Evolutionary conservation across 2,888 invertebrate species (phyloP), one percentile per base, ranked within the genome.

Genomic region (Calameuta filiformis): DNA sequence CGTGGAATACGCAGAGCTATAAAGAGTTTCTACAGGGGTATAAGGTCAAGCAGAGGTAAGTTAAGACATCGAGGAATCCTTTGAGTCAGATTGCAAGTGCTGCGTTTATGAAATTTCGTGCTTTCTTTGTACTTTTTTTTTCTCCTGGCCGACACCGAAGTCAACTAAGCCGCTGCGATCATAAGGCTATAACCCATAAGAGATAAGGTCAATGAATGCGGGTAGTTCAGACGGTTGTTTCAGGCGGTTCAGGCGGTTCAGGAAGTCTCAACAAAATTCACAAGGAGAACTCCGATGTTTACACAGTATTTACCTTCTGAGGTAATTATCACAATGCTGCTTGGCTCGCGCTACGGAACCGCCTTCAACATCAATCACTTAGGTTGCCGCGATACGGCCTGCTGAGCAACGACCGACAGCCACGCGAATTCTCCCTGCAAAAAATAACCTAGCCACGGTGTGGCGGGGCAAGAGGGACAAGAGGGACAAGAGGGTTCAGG

Each of bases 311-410:
- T 82, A 83, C 79, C 35, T 69, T 75, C 73, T 76, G 77, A 75
- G 80, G 81, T 84, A 86, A 86, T 86, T 87, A 85, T 81, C 78
- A 76, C 79, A 79, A 81, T 82, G 82, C 79, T 76, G 56, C 73
- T 75, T 37, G 34, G 77, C 77, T 74, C 77, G 71, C 35, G 77
- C 77, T 75, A 75, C 77, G 81, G 81, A 84, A 83, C 81, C 81
- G 80, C 83, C 83, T 84, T 80, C 79, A 77, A 83, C 86, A 85
- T 86, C 83, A 80, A 86, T 87, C 86, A 83, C 83, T 79, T 79
- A 78, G 76, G 34, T 15, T 69, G 71, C 77, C 68, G 69, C 82
- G 85, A 86, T 83, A 83, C 81, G 81, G 77, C 77, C 78, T 79
- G 69, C 73, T 76, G 81, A 84, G 77, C 79, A 80, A 85, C 76